Base-by-base conservation (phyloP, 2,113 vertebrate species). In the Colossoma macropomum region DNA sequence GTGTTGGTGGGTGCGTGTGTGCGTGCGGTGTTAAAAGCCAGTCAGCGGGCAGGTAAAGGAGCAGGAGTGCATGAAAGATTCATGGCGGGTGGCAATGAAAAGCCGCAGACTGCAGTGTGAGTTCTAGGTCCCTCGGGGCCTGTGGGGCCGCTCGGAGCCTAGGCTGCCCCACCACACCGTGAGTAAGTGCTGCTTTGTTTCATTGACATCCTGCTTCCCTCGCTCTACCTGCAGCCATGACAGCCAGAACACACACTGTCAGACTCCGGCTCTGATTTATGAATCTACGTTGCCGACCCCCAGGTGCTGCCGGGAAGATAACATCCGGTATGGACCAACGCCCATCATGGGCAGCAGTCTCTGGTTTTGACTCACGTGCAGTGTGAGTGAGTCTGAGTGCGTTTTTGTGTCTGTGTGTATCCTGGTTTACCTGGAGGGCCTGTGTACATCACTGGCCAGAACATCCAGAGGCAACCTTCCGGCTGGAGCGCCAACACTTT, bases 11-110 rank as follows among this genome's bases (percentile, higher is more conserved):
- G 59, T 74, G 62, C 77, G 60, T 79, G 27, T 80, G 66, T 77
- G 32, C 54, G 54, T 66, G 28, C 77, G 50, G 23, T 50, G 4
- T 21, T 81, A 93, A 90, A 93, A 93, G 94, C 32, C 91, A 93
- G 95, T 90, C 95, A 93, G 91, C 92, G 91, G 93, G 19, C 91
- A 95, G 92, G 90, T 92, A 92, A 77, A 79, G 52, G 78, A 77
- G 77, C 94, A 92, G 32, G 59, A 21, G 71, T 27, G 95, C 94
- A 96, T 96, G 92, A 97, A 97, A 96, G 94, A 96, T 96, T 97
- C 93, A 96, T 95, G 91, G 86, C 93, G 95, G 93, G 84, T 83
- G 83, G 90, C 88, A 85, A 68, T 76, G 60, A 84, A 73, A 73
- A 32, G 71, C 66, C 48, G 15, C 28, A 9, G 12, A 52, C 32